Evolutionary conservation across 1,140 invertebrate species (phyloP).

Genomic region (Mactra quadrangularis): DNA sequence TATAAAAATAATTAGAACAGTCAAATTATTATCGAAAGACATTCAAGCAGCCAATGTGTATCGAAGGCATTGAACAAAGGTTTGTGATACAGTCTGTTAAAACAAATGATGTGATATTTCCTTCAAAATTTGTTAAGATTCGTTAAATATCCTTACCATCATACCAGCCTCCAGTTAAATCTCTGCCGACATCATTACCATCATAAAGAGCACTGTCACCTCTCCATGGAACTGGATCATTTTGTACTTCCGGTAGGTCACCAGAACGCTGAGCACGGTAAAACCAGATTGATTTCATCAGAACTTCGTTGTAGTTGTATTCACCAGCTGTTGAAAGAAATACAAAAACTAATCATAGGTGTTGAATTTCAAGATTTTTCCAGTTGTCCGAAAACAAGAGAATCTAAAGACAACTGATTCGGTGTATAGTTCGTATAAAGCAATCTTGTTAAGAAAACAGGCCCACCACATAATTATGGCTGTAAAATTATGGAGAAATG

Average conservation of each 20-base stretch:
- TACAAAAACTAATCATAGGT: background rate
- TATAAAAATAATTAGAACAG: no score
- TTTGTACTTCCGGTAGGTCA: conserved; percentile 82
- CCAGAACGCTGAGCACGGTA: conserved; percentile 88
- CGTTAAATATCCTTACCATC: conserved; percentile 86
- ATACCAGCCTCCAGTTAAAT: conserved; percentile 88
- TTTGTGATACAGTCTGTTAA: no score
- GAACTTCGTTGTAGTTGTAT: conserved; percentile 85
- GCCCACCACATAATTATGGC: no score
- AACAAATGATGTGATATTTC: no score
- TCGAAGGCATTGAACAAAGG: no score
- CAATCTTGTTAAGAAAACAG: no score
- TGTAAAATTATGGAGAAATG: no score
- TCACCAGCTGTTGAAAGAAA: background rate
- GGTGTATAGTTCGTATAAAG: background rate
- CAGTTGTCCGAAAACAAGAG: background rate
- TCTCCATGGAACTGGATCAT: conserved; percentile 86
- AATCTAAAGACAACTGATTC: background rate
- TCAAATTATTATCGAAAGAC: no score
- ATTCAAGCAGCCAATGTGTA: no score
- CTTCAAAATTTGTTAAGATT: no score
- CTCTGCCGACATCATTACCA: conserved; percentile 84
- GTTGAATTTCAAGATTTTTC: background rate
- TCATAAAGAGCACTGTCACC: conserved; percentile 86
- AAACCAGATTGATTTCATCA: conserved; percentile 86